Percentiles rank a stretch among this genome's conserved stretches.
Evolutionary conservation across 1,140 invertebrate species (phyloP).

Genomic region (Trachymyrmex septentrionalis): DNA sequence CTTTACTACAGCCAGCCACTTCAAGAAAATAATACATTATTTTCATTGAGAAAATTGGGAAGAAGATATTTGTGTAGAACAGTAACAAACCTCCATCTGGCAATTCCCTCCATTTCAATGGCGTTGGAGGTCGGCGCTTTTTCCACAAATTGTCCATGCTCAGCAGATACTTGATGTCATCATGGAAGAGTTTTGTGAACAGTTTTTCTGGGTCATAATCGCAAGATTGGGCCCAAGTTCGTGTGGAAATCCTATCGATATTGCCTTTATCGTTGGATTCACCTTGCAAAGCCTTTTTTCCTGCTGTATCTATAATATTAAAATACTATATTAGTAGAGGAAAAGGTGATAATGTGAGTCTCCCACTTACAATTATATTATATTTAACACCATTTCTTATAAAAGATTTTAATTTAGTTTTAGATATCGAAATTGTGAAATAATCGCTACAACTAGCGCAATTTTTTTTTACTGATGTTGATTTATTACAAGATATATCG

Average conservation of each 20-base stretch:
- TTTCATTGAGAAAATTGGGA: conserved; percentile 2
- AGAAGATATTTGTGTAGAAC: neutral
- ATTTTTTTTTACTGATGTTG: too few relatives aligned
- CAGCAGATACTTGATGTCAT: conserved; percentile 98
- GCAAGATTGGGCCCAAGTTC: conserved; percentile 94
- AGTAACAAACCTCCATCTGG: conserved; percentile 87
- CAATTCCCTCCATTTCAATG: conserved; percentile 91
- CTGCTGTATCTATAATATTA: conserved; percentile 86
- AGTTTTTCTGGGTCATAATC: conserved; percentile 95
- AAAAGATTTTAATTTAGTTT: too few relatives aligned
- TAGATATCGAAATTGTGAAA: too few relatives aligned
- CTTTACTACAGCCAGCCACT: conserved; percentile 87
- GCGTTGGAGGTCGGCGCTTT: conserved; percentile 92
- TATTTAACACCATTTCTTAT: too few relatives aligned
- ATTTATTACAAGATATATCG: too few relatives aligned
- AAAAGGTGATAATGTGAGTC: too few relatives aligned
- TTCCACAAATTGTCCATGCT: conserved; percentile 98
- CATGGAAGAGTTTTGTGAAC: conserved; percentile 96
- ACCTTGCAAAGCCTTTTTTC: conserved; percentile 85
- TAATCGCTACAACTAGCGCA: too few relatives aligned
- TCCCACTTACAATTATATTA: too few relatives aligned
- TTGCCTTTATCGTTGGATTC: conserved; percentile 89
- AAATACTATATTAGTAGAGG: conserved; percentile 19
- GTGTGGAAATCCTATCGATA: conserved; percentile 94
- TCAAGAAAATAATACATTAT: conserved; percentile 48